These are phyloP conservation scores for Polypterus senegalus DNA, from an alignment of 2,113 vertebrate genomes.

Conservation along the genomic window DNA sequence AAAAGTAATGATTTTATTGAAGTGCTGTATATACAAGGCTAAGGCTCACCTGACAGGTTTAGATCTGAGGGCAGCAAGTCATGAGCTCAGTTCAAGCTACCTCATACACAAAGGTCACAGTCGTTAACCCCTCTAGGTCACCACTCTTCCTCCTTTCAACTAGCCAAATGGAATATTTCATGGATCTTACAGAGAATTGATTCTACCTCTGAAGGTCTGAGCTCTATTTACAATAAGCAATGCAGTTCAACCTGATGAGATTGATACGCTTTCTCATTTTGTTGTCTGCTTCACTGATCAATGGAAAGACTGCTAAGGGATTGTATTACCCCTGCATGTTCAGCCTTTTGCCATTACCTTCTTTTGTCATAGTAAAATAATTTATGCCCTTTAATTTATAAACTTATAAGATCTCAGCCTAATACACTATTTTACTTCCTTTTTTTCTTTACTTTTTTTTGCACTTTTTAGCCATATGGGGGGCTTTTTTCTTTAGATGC, in stretches of 20 bases:
- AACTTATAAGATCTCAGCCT: slow-evolving; percentile 8
- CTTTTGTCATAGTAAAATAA: no score
- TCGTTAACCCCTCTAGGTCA: no score
- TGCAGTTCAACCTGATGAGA: background rate
- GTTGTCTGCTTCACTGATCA: slow-evolving; percentile 2
- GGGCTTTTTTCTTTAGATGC: no score
- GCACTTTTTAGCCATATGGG: no score
- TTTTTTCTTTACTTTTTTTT: slow-evolving; percentile 8
- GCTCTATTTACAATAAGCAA: background rate
- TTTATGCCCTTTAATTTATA: no score
- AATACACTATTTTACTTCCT: slow-evolving; percentile 22
- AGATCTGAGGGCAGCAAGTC: no score
- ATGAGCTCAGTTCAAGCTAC: no score
- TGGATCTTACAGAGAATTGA: slow-evolving; percentile 1
- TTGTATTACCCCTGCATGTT: slow-evolving; percentile 5
- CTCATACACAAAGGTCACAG: no score
- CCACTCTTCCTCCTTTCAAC: no score
- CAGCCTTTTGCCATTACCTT: background rate
- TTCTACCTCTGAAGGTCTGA: background rate
- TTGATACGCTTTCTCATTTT: background rate
- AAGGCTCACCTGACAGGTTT: no score
- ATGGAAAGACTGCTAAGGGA: background rate
- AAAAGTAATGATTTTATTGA: no score
- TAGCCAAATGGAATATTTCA: background rate
- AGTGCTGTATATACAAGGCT: no score